These are phyloP conservation scores for Therioaphis trifolii DNA, from an alignment of 2,888 invertebrate genomes.

Conservation along the genomic window DNA sequence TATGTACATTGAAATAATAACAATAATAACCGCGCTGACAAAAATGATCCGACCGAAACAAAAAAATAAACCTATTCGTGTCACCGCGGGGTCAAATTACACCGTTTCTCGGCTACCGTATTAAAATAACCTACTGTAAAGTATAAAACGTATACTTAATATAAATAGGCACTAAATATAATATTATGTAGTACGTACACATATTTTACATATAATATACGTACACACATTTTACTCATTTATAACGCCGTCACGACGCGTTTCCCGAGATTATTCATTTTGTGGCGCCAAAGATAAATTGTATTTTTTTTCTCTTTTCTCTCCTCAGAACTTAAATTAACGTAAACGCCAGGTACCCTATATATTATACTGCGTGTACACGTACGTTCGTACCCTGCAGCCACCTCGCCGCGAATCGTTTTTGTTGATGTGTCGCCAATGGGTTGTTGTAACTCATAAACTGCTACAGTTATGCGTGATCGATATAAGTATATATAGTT, in stretches of 20 bases:
- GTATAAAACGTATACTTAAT: neutral
- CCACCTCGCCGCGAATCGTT: no score
- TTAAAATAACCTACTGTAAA: neutral
- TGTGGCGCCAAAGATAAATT: constrained; percentile 46
- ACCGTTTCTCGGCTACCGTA: constrained; percentile 18
- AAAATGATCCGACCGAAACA: neutral
- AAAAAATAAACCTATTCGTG: constrained; percentile 27
- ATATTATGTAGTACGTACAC: neutral
- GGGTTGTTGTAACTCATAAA: no score
- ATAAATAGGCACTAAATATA: neutral
- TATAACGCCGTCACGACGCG: neutral
- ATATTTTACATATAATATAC: no score
- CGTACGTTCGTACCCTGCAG: no score
- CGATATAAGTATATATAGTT: no score
- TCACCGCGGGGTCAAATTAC: constrained; percentile 19
- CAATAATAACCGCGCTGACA: neutral
- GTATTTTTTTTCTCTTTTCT: neutral
- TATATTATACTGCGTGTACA: no score
- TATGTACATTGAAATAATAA: no score
- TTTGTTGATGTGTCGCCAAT: no score
- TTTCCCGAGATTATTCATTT: neutral
- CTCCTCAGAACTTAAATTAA: neutral
- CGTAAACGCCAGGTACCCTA: no score
- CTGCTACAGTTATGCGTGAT: no score
- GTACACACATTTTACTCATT: neutral